Evolutionary conservation across 2,888 invertebrate species (phyloP).

Genomic region (Volucella inflata): DNA sequence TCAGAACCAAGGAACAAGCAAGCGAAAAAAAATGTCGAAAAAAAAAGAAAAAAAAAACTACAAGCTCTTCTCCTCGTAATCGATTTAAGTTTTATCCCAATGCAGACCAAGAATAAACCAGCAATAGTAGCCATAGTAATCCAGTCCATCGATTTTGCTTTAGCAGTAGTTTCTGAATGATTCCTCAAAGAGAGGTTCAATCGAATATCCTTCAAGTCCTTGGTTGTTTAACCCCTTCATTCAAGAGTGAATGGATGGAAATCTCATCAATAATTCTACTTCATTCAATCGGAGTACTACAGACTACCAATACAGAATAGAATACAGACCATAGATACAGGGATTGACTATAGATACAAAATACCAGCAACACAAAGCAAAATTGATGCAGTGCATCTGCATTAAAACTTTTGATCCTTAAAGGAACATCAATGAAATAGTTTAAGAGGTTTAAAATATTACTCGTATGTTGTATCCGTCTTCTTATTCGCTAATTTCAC

Average conservation of each 20-base stretch:
- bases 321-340: neutral
- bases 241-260: neutral
- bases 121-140: slow-evolving; percentile 32
- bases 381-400: slow-evolving; percentile 2
- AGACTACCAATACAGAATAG: slow-evolving; percentile 10
- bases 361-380: slow-evolving; percentile 9
- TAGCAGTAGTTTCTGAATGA: slow-evolving; percentile 40
- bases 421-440: slow-evolving; percentile 28
- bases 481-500: slow-evolving; percentile 26
- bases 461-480: slow-evolving; percentile 10
- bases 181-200: slow-evolving; percentile 49
- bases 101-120: slow-evolving; percentile 28
- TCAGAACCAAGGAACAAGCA: slow-evolving; percentile 38
- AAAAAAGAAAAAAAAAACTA: slow-evolving; percentile 50
- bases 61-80: slow-evolving; percentile 59
- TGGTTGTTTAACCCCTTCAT: slow-evolving; percentile 17
- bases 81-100: slow-evolving; percentile 60
- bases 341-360: too few species aligned
- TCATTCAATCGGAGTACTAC: slow-evolving; percentile 28
- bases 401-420: slow-evolving; percentile 16
- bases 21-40: neutral
- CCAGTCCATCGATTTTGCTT: slow-evolving; percentile 57
- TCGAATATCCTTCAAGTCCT: slow-evolving; percentile 46
- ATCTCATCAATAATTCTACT: slow-evolving; percentile 70
- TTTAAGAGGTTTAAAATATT: slow-evolving; percentile 8